These are phyloP conservation scores for Drosophila watanabei DNA, from an alignment of 1,140 invertebrate genomes.

Conservation along the genomic window DNA sequence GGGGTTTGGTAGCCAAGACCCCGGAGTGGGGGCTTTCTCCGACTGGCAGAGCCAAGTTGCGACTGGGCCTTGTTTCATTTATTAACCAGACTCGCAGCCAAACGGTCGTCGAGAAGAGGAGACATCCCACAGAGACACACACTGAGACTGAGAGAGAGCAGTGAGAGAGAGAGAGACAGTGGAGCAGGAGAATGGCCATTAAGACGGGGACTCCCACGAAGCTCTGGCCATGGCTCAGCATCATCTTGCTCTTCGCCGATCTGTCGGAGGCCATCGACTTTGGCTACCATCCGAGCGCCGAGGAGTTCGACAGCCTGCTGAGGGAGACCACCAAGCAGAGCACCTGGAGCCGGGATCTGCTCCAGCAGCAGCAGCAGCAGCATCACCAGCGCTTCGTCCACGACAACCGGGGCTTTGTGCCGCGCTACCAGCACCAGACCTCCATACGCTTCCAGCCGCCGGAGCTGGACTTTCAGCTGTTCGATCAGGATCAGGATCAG, in stretches of 20 bases:
- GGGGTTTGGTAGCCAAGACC: not conserved
- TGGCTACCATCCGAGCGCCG: constrained; percentile 83
- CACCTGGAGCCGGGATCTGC: constrained; percentile 69
- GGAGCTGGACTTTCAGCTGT: constrained; percentile 62
- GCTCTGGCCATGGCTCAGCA: constrained; percentile 10
- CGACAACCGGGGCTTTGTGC: constrained; percentile 46
- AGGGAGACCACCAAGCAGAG: constrained; percentile 49
- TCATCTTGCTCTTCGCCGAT: constrained; percentile 47
- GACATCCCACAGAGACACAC: not conserved
- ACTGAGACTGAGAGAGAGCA: not conserved
- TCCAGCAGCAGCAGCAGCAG: constrained; percentile 29
- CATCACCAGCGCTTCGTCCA: constrained; percentile 6
- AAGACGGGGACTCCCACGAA: constrained; percentile 19
- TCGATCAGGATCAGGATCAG: constrained; percentile 37
- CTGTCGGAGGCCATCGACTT: constrained; percentile 61
- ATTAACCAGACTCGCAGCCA: constrained; percentile 61
- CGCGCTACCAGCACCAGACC: constrained; percentile 42
- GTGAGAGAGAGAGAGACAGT: not conserved
- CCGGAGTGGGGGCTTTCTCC: constrained; percentile 48
- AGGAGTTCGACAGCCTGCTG: constrained; percentile 77
- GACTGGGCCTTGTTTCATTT: constrained; percentile 62
- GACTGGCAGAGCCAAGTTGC: constrained; percentile 15
- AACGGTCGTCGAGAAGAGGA: constrained; percentile 44
- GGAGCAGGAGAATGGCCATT: constrained; percentile 3
- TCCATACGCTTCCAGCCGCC: constrained; percentile 36